A percentile compares a stretch with the other conserved stretches of the same genome.
These are phyloP conservation scores for Resseliella maxima DNA, from an alignment of 2,888 invertebrate species.

Conservation along the genomic window DNA sequence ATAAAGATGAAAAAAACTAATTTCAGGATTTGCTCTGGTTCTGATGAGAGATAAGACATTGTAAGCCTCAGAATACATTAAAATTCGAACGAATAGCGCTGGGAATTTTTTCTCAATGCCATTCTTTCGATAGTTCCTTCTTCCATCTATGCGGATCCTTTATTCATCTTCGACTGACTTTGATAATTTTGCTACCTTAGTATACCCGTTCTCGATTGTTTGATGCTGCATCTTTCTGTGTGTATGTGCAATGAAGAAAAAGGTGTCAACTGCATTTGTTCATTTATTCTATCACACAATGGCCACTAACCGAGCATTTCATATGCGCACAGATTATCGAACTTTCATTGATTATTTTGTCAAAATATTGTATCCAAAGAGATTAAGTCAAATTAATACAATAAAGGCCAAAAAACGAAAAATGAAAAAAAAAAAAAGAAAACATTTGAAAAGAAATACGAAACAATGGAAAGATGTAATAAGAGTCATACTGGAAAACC, in stretches of 20 bases:
- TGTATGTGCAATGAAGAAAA: neutral
- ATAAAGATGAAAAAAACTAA: no score
- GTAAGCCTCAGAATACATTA: neutral
- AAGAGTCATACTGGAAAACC: neutral
- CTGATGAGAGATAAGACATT: constrained; percentile 41
- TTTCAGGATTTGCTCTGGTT: constrained; percentile 25
- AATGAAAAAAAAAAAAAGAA: neutral
- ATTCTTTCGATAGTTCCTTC: neutral
- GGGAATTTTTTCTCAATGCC: neutral
- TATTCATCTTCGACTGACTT: neutral
- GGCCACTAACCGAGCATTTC: neutral
- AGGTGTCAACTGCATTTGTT: constrained; percentile 1
- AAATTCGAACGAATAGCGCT: constrained; percentile 5
- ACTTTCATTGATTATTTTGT: neutral
- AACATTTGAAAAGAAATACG: neutral
- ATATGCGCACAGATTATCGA: neutral
- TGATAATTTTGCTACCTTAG: neutral
- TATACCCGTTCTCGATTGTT: neutral
- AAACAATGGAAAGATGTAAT: neutral
- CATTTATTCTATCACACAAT: neutral
- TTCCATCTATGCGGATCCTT: neutral
- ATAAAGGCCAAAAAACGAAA: no score
- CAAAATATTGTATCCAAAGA: neutral
- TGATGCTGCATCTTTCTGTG: neutral
- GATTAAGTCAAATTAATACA: constrained; percentile 48